Conservation (phyloP, 2,797 vertebrate genomes). For the Hapalemur alaotrensis region DNA sequence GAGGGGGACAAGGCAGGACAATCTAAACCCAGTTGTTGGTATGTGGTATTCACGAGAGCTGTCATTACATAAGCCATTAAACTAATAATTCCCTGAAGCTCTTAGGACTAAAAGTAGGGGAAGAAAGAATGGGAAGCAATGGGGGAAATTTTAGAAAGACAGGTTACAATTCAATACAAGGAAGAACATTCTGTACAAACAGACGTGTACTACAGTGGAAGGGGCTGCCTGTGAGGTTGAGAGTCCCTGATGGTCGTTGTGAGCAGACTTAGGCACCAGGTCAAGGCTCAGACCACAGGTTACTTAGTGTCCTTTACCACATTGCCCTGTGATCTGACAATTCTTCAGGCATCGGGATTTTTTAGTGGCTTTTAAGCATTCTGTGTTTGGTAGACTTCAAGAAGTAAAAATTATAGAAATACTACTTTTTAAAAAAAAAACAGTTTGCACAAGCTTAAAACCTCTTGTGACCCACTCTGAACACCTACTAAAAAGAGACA, state of each 20-base stretch:
- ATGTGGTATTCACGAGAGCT: neutral
- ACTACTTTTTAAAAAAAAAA: neutral
- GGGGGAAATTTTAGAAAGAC: neutral
- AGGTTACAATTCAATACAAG: neutral
- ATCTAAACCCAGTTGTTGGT: neutral
- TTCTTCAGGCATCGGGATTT: neutral
- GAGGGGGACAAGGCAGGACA: neutral
- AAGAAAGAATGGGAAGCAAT: neutral
- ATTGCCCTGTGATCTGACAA: neutral
- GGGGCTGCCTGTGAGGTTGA: neutral
- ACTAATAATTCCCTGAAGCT: neutral
- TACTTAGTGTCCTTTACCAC: neutral
- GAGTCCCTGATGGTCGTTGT: neutral
- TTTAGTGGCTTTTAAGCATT: constrained; percentile 12
- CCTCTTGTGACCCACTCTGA: neutral
- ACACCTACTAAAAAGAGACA: neutral
- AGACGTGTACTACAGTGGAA: neutral
- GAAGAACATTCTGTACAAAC: neutral
- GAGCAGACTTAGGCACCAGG: neutral
- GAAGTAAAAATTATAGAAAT: neutral
- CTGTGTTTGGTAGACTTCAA: neutral
- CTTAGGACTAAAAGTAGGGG: neutral
- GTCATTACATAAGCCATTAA: constrained; percentile 1
- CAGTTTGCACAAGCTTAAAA: neutral
- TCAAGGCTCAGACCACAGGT: neutral